A percentile compares a stretch with the other conserved stretches of the same genome.
Evolutionary conservation across 2,888 invertebrate species (phyloP).

Genomic region (Chirona hameri): DNA sequence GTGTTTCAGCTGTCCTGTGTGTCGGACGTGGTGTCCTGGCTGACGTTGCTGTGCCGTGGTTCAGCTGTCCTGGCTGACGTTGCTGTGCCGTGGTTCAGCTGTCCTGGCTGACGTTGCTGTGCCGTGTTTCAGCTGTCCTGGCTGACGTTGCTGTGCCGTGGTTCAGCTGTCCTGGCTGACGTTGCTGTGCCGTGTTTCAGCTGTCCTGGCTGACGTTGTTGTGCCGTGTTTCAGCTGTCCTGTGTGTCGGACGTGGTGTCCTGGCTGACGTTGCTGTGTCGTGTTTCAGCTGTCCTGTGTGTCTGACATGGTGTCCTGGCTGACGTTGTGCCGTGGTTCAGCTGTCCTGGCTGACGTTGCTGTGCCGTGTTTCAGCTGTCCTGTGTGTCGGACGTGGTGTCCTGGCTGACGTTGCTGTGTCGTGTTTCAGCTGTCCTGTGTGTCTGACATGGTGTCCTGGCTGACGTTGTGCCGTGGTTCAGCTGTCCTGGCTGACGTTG

Average conservation of each 20-base stretch:
- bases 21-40: slow-evolving; percentile 60
- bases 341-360: slow-evolving; percentile 55
- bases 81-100: not conserved
- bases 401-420: too few relatives aligned
- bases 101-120: slow-evolving; percentile 48
- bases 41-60: slow-evolving; percentile 54
- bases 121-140: slow-evolving; percentile 41
- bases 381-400: too few relatives aligned
- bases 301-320: slow-evolving; percentile 49
- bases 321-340: too few relatives aligned
- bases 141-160: slow-evolving; percentile 65
- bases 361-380: too few relatives aligned
- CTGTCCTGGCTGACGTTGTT: slow-evolving; percentile 57
- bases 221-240: too few relatives aligned
- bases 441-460: too few relatives aligned
- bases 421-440: too few relatives aligned
- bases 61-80: not conserved
- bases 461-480: too few relatives aligned
- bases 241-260: too few relatives aligned
- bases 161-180: slow-evolving; percentile 64
- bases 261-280: too few relatives aligned
- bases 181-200: slow-evolving; percentile 45
- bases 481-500: too few relatives aligned
- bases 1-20: slow-evolving; percentile 49
- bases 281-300: not conserved